Evolutionary conservation across 2,888 invertebrate species (phyloP).

Genomic region (Nephrotoma guestfalica): DNA sequence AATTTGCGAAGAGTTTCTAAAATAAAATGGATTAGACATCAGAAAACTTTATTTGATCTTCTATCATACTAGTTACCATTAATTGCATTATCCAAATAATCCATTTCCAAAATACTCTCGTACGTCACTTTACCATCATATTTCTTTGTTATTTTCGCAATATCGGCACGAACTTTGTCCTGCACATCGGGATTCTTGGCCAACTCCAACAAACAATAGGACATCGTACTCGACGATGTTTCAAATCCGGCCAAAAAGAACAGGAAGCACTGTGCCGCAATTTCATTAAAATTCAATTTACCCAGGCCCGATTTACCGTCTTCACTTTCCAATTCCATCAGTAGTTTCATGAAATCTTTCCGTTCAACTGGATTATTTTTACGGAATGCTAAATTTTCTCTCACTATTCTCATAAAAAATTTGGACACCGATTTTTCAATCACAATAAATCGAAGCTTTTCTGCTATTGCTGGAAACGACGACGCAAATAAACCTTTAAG

Average conservation of each 20-base stretch:
- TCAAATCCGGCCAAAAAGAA: constrained; percentile 25
- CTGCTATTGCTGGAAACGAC: not conserved
- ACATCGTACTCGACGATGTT: constrained; percentile 21
- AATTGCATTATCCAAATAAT: constrained; percentile 8
- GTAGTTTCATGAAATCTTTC: constrained; percentile 36
- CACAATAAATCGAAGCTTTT: constrained; percentile 14
- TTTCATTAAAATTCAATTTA: constrained; percentile 6
- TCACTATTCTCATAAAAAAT: constrained; percentile 5
- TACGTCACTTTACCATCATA: constrained; percentile 8
- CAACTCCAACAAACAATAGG: constrained; percentile 19
- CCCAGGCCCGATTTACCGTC: constrained; percentile 12
- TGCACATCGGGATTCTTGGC: constrained; percentile 14
- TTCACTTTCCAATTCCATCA: constrained; percentile 31
- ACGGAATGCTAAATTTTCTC: constrained; percentile 26
- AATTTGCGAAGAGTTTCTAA: constrained; percentile 34
- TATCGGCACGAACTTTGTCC: constrained; percentile 5
- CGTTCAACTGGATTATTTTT: constrained; percentile 25
- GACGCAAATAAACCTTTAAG: not conserved
- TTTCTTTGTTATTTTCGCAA: not conserved
- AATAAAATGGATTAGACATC: not conserved
- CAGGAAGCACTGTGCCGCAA: constrained; percentile 19
- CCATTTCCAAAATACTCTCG: constrained; percentile 9
- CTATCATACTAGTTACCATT: not conserved
- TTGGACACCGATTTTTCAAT: constrained; percentile 19
- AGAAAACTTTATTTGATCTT: not conserved